These are phyloP conservation scores for Spongilla lacustris DNA, from an alignment of 37 sponge, comb jelly and placozoan species.

Conservation along the genomic window DNA sequence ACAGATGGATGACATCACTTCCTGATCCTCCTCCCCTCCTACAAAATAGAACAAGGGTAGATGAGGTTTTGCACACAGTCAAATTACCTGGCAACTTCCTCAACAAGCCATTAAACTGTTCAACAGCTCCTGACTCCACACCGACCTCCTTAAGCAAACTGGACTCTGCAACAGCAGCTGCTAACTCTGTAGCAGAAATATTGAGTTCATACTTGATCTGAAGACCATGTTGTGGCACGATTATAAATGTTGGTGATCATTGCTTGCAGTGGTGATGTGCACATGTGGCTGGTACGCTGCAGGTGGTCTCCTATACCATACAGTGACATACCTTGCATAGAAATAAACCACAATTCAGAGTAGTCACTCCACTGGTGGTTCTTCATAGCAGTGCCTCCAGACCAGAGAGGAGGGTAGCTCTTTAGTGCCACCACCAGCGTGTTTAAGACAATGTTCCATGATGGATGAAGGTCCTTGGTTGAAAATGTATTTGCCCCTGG, in stretches of 20 bases:
- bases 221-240: too few relatives aligned
- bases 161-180: neutral
- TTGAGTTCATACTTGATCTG: too few relatives aligned
- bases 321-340: neutral
- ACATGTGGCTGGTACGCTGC: too few relatives aligned
- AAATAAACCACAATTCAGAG: neutral
- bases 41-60: neutral
- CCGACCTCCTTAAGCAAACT: neutral
- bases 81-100: neutral
- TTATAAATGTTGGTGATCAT: too few relatives aligned
- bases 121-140: neutral
- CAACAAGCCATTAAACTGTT: neutral
- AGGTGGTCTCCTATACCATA: too few relatives aligned
- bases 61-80: neutral
- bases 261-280: too few relatives aligned
- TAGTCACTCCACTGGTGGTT: neutral
- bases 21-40: neutral
- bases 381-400: neutral
- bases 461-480: neutral
- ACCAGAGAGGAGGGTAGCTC: neutral
- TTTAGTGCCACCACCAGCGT: neutral
- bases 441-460: neutral
- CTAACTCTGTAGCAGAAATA: neutral
- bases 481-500: neutral
- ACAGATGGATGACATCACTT: neutral